phyloP scores from a whole-genome alignment of 2,797 vertebrate genomes.

The Lophius americanus region DNA sequence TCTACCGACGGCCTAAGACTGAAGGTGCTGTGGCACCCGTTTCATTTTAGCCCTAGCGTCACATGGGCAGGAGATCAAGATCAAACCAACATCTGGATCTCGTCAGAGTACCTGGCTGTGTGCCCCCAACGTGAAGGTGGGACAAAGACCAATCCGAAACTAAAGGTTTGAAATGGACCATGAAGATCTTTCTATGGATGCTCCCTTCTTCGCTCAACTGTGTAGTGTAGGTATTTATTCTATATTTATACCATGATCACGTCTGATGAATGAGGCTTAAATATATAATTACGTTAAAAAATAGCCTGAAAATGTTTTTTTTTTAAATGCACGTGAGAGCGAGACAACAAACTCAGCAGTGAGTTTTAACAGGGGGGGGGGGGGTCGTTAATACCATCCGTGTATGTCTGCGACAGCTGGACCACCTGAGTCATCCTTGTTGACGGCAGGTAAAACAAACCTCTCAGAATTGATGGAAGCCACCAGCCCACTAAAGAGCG shows the following conservation, averaged over 20 bases:
- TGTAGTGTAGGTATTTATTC: background rate
- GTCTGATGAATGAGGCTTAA: conserved; percentile 16
- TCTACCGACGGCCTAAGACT: conserved; percentile 64
- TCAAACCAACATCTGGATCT: conserved; percentile 81
- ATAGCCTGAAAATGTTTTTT: background rate
- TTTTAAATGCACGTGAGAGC: conserved; percentile 9
- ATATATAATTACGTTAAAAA: conserved; percentile 5
- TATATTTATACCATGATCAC: background rate
- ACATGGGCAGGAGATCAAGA: conserved; percentile 75
- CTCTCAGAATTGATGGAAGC: conserved; percentile 77
- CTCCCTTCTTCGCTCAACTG: background rate
- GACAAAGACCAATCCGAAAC: conserved; percentile 42
- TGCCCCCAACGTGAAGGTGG: conserved; percentile 43
- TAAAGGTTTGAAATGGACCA: conserved; percentile 42
- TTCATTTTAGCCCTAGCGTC: conserved; percentile 70
- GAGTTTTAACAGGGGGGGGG: conserved; percentile 50
- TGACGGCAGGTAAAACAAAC: conserved; percentile 69
- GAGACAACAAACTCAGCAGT: conserved; percentile 1
- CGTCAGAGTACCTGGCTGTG: conserved; percentile 73
- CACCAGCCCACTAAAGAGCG: conserved; percentile 82
- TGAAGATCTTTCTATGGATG: conserved; percentile 19
- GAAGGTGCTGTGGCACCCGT: conserved; percentile 75
- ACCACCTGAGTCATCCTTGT: conserved; percentile 73
- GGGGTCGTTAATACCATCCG: conserved; percentile 51
- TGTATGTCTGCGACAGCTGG: conserved; percentile 38